Evolutionary conservation across 2,797 vertebrate species (phyloP).

Genomic region (Hydrocynus forskahlii): DNA sequence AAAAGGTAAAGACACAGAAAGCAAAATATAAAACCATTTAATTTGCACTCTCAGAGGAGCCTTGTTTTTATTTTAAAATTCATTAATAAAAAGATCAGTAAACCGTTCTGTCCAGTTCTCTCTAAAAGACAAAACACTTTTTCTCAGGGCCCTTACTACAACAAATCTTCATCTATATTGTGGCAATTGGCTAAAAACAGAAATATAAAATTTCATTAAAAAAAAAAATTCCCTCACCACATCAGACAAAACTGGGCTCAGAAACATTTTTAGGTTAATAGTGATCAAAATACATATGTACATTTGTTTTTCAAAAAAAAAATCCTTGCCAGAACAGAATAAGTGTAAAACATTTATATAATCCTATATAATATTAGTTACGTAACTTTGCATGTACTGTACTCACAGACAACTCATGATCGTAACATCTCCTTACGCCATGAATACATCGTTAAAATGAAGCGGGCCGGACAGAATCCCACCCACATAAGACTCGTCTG

Average conservation of each 20-base stretch:
- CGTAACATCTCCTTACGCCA: constrained; percentile 29
- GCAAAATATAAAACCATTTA: neutral
- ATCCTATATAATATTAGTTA: constrained; percentile 57
- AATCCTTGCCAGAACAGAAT: constrained; percentile 73
- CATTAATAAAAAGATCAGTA: constrained; percentile 59
- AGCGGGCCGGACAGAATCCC: constrained; percentile 33
- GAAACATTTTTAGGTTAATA: constrained; percentile 82
- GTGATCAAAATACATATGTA: constrained; percentile 86
- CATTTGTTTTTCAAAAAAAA: constrained; percentile 65
- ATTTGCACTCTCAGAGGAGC: constrained; percentile 34
- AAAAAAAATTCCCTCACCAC: constrained; percentile 74
- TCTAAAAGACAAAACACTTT: constrained; percentile 45
- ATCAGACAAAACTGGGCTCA: constrained; percentile 81
- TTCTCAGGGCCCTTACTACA: constrained; percentile 47
- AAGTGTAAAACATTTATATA: constrained; percentile 74
- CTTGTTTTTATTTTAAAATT: constrained; percentile 55
- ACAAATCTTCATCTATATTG: constrained; percentile 52
- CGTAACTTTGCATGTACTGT: constrained; percentile 47
- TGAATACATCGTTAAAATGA: constrained; percentile 49
- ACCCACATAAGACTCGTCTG: constrained; percentile 31
- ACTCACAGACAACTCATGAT: constrained; percentile 31
- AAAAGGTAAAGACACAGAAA: constrained; percentile 32
- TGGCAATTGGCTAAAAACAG: constrained; percentile 67
- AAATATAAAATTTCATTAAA: constrained; percentile 65
- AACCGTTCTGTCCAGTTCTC: constrained; percentile 49